Conservation (phyloP, 1,140 invertebrate genomes). For the Tyrophagus putrescentiae region DNA sequence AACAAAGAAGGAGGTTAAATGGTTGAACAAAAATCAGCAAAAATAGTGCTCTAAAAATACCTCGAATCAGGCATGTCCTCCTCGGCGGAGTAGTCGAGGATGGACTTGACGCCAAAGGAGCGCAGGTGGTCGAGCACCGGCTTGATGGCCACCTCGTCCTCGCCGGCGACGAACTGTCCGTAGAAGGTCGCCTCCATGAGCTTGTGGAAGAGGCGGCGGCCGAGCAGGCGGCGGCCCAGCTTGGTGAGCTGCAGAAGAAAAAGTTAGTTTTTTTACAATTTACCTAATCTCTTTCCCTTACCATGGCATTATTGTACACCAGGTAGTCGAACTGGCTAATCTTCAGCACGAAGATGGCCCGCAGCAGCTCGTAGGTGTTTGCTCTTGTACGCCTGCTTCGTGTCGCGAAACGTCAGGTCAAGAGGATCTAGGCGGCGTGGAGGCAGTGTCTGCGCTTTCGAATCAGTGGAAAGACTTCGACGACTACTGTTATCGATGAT, state of each 20-base stretch:
- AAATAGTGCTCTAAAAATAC: slow-evolving; percentile 44
- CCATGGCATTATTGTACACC: slow-evolving; percentile 86
- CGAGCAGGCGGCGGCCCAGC: slow-evolving; percentile 57
- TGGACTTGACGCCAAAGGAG: slow-evolving; percentile 92
- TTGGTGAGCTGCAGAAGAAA: slow-evolving; percentile 61
- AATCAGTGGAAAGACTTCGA: background rate
- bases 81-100: slow-evolving; percentile 96
- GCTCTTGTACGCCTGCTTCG: slow-evolving; percentile 57
- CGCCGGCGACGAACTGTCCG: slow-evolving; percentile 94
- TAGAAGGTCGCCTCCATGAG: slow-evolving; percentile 92
- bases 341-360: slow-evolving; percentile 82
- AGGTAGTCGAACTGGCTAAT: slow-evolving; percentile 75
- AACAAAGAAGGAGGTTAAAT: background rate
- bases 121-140: slow-evolving; percentile 54
- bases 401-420: slow-evolving; percentile 59
- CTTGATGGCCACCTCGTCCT: slow-evolving; percentile 69
- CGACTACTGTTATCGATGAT: background rate
- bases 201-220: slow-evolving; percentile 63
- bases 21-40: background rate
- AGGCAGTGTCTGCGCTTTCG: background rate
- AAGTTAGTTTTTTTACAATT: background rate
- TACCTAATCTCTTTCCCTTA: slow-evolving; percentile 38
- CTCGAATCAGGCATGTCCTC: slow-evolving; percentile 86
- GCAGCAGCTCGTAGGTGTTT: slow-evolving; percentile 79
- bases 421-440: slow-evolving; percentile 45